A percentile compares a stretch with the other conserved stretches of the same genome.
These are phyloP conservation scores for Sinopyrophorus schimmeli DNA, from an alignment of 2,888 invertebrate species.

Conservation along the genomic window DNA sequence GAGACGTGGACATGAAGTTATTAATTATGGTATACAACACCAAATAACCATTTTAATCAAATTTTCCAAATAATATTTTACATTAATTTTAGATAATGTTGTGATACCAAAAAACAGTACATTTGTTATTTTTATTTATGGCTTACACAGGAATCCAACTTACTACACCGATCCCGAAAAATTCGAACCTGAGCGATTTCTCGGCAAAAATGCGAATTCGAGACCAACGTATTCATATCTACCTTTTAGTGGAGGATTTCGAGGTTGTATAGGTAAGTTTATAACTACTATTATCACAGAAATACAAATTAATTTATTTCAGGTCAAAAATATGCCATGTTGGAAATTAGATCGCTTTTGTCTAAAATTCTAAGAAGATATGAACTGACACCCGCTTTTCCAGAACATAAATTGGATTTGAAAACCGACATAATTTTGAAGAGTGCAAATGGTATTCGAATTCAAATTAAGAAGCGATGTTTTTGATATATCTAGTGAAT, in stretches of 20 bases:
- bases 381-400: constrained; percentile 40
- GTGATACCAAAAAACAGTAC: not conserved
- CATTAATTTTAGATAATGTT: not conserved
- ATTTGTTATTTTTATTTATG: not conserved
- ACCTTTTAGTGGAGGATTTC: too few species aligned
- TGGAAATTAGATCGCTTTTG: constrained; percentile 58
- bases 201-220: too few species aligned
- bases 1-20: not conserved
- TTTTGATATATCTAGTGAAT: too few species aligned
- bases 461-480: not conserved
- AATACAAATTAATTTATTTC: not conserved
- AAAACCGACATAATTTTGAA: constrained; percentile 57
- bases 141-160: not conserved
- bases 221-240: too few species aligned
- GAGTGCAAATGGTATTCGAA: constrained; percentile 55
- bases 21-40: too few species aligned
- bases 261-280: too few species aligned
- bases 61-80: not conserved
- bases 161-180: constrained; percentile 3
- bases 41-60: too few species aligned
- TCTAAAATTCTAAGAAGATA: constrained; percentile 59
- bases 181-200: constrained; percentile 10
- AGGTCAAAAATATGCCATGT: constrained; percentile 57
- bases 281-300: too few species aligned
- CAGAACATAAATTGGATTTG: constrained; percentile 53